Base-by-base conservation (phyloP, 2,888 invertebrate species). In the Neoscelio sp. region DNA sequence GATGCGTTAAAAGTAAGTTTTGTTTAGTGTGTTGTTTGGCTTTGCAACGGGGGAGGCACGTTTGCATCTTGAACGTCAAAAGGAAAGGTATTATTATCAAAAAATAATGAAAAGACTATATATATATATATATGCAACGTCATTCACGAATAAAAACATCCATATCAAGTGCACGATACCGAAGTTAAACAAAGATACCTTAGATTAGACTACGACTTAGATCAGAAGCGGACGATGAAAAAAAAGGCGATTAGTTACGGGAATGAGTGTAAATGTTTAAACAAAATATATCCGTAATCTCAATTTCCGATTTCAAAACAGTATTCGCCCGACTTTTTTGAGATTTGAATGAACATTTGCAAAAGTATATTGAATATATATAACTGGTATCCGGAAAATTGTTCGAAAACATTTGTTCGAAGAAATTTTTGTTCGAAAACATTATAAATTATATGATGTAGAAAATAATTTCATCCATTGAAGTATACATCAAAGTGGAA, bases 151-250 rank as follows among this genome's bases (percentile, higher is more conserved):
- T 60, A 68, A 33, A 70, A 60, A 38, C 65, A 71, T 75, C 62
- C 79, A 79, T 79, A 79, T 79, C 79, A 79, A 79, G 71, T 60
- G 75, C 75, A 75, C 64, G 70, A 48, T 64, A 74, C 35, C 35
- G 52, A 56, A 23, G 35, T 44, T 44, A 44, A 35, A 60, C 54
- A 12, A 17, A 78, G 23, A 64, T 48, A 62, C 30, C 48, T n/a
- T 79, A 74, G 65, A 58, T 71, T 75, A 70, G 46, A 40, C 23
- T 28, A 26, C 28, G 40, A n/a, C n/a, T n/a, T n/a, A n/a, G n/a
- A n/a, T n/a, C n/a, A n/a, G n/a, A n/a, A n/a, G n/a, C n/a, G n/a
- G n/a, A n/a, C n/a, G n/a, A n/a, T n/a, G n/a, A 56, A 7, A 17
- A 15, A 42, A n/a, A 7, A 65, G 46, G 6, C 10, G 30, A 68